A percentile compares a stretch with the other conserved stretches of the same genome.
These are phyloP conservation scores for Coendou prehensilis DNA, from an alignment of 2,797 vertebrate genomes.

Conservation along the genomic window DNA sequence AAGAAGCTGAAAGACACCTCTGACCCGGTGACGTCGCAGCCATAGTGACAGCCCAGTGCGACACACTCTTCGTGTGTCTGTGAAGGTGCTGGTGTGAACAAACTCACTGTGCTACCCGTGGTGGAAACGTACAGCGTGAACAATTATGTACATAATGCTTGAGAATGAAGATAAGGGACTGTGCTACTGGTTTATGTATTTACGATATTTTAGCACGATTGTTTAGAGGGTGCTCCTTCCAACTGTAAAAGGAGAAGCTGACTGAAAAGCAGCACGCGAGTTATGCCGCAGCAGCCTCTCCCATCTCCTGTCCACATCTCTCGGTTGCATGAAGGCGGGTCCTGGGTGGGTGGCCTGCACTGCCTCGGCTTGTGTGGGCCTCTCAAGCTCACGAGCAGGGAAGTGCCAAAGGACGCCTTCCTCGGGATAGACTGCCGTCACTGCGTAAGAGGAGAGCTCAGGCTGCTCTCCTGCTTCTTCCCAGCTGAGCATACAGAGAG, in stretches of 20 bases:
- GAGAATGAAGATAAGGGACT: not conserved
- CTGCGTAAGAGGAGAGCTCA: not conserved
- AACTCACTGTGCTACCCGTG: not conserved
- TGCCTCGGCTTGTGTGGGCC: not conserved
- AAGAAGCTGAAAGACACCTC: not conserved
- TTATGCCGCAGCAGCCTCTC: not conserved
- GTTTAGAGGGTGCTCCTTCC: not conserved
- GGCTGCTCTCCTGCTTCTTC: not conserved
- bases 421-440: not conserved
- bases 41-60: not conserved
- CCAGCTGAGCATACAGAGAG: not conserved
- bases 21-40: not conserved
- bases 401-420: not conserved
- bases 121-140: not conserved
- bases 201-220: not conserved
- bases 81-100: not conserved
- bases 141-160: too few relatives aligned
- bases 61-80: not conserved
- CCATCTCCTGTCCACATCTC: not conserved
- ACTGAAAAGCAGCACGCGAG: not conserved
- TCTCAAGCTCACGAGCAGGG: not conserved
- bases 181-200: too few relatives aligned
- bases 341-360: not conserved
- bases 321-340: not conserved
- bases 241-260: too few relatives aligned